Base-by-base conservation (phyloP, 2,113 vertebrate genomes). In the Chamaea fasciata region DNA sequence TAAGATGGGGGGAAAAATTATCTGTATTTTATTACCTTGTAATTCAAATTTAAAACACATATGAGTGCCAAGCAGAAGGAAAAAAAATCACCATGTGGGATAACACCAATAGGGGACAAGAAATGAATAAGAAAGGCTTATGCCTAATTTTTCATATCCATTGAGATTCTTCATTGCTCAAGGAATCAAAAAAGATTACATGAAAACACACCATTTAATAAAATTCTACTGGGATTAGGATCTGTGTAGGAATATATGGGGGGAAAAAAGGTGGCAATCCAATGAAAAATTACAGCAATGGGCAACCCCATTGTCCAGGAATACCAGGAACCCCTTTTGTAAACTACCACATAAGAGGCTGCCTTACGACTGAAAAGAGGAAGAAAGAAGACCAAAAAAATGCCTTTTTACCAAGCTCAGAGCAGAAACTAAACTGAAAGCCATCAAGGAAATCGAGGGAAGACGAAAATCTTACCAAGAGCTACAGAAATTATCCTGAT, bases 251-350 rank as follows among this genome's bases (percentile, higher is more conserved):
- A 83, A 50, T 23, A 50, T 46, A 35, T 47, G 27, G 33, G 7
- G 7, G 11, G 0, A 1, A 26, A 63, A 70, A 71, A 67, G 13
- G 6, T 42, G 14, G 5, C n/a, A 41, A 22, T 89, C 10, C 7
- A 6, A 10, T 41, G 13, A 67, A 82, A 90, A 94, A 50, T 3
- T 22, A 64, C n/a, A 1, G 39, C 14, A 75, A 19, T 47, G 20
- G 39, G 37, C 31, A 82, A 84, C 18, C 27, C 42, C 63, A 65
- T 15, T 64, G 65, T 68, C 28, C 46, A 62, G 42, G 37, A 85
- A 33, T 59, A 65, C 21, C 56, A 41, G 50, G 53, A 80, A 18
- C 53, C 10, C 33, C 12, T 55, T 39, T 39, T 44, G 21, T 10
- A 68, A 64, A 65, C 35, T 12, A 19, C 5, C 2, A 56, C 22